phyloP scores from a whole-genome alignment of 2,888 invertebrate genomes.

The Cantharis nigra region DNA sequence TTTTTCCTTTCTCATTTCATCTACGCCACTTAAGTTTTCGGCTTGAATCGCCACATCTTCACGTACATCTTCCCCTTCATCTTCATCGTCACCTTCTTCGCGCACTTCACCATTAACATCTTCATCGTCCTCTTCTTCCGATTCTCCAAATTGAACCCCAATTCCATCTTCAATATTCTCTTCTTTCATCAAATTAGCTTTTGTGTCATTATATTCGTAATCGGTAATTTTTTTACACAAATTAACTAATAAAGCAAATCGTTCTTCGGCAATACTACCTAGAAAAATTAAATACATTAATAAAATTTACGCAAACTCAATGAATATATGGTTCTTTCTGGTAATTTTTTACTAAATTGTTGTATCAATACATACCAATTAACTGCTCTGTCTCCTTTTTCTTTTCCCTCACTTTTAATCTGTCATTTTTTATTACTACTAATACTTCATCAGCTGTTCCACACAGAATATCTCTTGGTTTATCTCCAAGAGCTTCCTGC shows the following conservation, averaged over 20 bases:
- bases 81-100: constrained; percentile 75
- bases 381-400: constrained; percentile 90
- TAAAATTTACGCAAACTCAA: too few species aligned
- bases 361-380: constrained; percentile 55
- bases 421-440: constrained; percentile 92
- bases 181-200: constrained; percentile 59
- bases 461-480: constrained; percentile 94
- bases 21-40: constrained; percentile 69
- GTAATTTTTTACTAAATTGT: neutral
- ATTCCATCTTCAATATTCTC: constrained; percentile 98
- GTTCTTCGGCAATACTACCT: constrained; percentile 73
- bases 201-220: constrained; percentile 76
- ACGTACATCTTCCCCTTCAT: constrained; percentile 80
- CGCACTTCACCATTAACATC: constrained; percentile 92
- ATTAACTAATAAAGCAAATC: constrained; percentile 94
- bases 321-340: too few species aligned
- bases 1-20: constrained; percentile 78
- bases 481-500: constrained; percentile 95
- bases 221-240: constrained; percentile 98
- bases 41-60: constrained; percentile 74
- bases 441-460: constrained; percentile 99
- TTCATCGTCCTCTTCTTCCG: constrained; percentile 96
- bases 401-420: constrained; percentile 89
- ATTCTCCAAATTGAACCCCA: constrained; percentile 99
- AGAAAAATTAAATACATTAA: neutral